Evolutionary conservation across 2,888 invertebrate genomes (phyloP).

Genomic region (Drosophila mulleri): DNA sequence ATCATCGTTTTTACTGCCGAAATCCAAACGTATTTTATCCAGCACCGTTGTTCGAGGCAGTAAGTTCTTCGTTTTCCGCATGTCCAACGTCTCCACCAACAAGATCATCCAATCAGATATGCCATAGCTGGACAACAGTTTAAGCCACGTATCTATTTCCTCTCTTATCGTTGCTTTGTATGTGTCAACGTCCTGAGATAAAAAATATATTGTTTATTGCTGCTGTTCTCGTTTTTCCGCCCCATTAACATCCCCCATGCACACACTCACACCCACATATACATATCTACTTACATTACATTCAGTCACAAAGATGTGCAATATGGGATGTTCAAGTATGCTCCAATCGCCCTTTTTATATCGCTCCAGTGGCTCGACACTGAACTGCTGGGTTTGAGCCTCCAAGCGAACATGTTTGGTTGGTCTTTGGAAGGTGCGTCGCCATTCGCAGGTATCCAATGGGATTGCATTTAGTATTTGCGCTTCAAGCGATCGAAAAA

Average conservation of each 20-base stretch:
- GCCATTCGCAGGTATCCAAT: conserved; percentile 96
- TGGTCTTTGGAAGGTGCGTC: conserved; percentile 94
- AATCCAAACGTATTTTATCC: conserved; percentile 97
- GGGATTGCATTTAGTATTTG: conserved; percentile 92
- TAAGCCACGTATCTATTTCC: conserved; percentile 95
- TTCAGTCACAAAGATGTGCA: conserved; percentile 98
- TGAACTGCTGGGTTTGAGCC: conserved; percentile 92
- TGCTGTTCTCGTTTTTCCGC: neutral
- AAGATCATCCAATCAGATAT: conserved; percentile 97
- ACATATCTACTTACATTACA: conserved; percentile 89
- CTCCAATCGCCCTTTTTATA: conserved; percentile 91
- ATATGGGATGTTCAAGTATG: conserved; percentile 94
- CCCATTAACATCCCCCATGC: neutral
- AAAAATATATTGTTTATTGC: neutral
- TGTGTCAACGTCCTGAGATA: conserved; percentile 93
- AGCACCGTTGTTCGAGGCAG: conserved; percentile 96
- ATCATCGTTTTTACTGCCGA: conserved; percentile 94
- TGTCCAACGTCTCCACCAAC: conserved; percentile 95
- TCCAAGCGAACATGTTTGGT: conserved; percentile 93
- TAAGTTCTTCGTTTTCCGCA: conserved; percentile 95
- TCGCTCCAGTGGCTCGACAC: conserved; percentile 88
- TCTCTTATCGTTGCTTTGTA: conserved; percentile 95
- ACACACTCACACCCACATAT: neutral
- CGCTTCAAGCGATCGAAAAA: conserved; percentile 93
- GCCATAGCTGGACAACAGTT: conserved; percentile 90